These are phyloP conservation scores for Heteropelma amictum DNA, from an alignment of 2,888 invertebrate species.

Conservation along the genomic window DNA sequence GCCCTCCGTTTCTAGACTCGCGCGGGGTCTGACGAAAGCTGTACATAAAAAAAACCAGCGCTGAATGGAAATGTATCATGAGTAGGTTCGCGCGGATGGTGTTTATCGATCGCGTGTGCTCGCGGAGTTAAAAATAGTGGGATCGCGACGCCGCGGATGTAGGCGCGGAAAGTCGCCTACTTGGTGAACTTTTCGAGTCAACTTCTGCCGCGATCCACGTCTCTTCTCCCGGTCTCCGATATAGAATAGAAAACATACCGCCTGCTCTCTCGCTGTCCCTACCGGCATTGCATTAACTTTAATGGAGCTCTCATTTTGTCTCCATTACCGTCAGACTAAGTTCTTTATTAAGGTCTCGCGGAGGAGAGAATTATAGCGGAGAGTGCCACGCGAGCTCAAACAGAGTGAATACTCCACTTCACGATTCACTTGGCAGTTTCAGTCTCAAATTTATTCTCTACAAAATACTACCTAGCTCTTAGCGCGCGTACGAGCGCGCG, in stretches of 20 bases:
- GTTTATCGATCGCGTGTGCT: conserved; percentile 55
- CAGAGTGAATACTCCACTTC: conserved; percentile 1
- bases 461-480: neutral
- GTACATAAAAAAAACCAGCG: conserved; percentile 3
- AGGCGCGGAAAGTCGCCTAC: conserved; percentile 56
- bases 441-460: conserved; percentile 38
- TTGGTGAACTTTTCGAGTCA: conserved; percentile 57
- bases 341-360: conserved; percentile 52
- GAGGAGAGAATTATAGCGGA: conserved; percentile 45
- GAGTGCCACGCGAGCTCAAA: conserved; percentile 42
- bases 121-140: conserved; percentile 57
- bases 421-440: conserved; percentile 51
- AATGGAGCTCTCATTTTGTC: conserved; percentile 57
- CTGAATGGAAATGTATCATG: conserved; percentile 24
- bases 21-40: conserved; percentile 15
- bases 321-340: conserved; percentile 52
- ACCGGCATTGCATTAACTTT: conserved; percentile 47
- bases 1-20: neutral
- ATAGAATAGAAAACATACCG: neutral
- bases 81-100: conserved; percentile 47
- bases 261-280: neutral
- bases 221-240: conserved; percentile 25
- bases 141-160: conserved; percentile 39
- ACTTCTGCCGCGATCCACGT: conserved; percentile 12
- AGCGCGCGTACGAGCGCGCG: neutral